phyloP scores from a whole-genome alignment of 2,797 vertebrate species.

The Sciurus carolinensis region DNA sequence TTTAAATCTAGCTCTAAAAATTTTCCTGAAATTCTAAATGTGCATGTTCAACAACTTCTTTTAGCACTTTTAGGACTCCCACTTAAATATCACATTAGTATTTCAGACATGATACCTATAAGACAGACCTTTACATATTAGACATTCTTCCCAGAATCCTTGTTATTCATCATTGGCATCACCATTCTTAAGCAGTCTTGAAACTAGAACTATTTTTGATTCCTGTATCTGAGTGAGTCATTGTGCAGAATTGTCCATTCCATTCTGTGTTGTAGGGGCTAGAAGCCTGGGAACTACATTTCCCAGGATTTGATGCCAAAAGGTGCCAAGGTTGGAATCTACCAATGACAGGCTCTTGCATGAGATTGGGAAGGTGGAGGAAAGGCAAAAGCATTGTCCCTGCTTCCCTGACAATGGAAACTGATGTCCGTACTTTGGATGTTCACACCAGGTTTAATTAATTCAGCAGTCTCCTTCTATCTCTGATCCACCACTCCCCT shows the following conservation, averaged over 20 bases:
- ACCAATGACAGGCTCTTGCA: background rate
- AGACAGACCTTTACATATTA: background rate
- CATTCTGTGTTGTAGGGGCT: background rate
- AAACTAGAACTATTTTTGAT: background rate
- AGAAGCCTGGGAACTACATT: background rate
- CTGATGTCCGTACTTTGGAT: background rate
- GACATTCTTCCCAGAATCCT: background rate
- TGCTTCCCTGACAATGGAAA: background rate
- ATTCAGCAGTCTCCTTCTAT: background rate
- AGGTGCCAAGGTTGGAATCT: background rate
- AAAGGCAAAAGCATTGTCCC: background rate
- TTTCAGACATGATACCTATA: background rate
- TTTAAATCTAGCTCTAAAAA: background rate
- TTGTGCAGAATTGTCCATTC: background rate
- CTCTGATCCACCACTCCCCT: background rate
- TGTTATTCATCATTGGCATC: background rate
- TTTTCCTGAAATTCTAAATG: constrained; percentile 11
- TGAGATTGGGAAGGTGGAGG: constrained; percentile 22
- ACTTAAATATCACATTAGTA: background rate
- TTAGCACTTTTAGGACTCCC: background rate
- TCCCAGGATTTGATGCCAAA: background rate
- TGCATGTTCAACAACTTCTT: constrained; percentile 9
- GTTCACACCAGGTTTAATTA: background rate
- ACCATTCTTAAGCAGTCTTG: background rate
- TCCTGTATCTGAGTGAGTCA: background rate